Evolutionary conservation across 2,113 vertebrate species (phyloP).

Genomic region (Cephalopterus ornatus): DNA sequence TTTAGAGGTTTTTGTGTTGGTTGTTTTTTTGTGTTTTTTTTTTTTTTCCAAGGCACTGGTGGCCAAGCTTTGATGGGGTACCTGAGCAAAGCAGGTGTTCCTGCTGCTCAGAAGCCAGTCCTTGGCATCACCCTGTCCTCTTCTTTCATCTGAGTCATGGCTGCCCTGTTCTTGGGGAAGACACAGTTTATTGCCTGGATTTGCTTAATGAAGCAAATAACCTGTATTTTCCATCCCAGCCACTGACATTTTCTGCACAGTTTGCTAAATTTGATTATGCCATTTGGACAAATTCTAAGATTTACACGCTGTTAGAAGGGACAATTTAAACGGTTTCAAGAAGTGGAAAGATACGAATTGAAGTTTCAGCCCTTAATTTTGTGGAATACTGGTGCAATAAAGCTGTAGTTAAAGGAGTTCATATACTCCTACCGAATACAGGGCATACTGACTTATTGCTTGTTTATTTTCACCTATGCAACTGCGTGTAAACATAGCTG

Average conservation of each 20-base stretch:
- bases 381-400: neutral
- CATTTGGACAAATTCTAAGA: neutral
- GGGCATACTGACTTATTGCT: neutral
- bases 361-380: neutral
- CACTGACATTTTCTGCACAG: neutral
- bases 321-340: neutral
- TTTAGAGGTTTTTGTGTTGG: neutral
- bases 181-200: neutral
- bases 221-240: neutral
- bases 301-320: neutral
- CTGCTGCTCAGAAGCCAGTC: neutral
- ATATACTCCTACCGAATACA: neutral
- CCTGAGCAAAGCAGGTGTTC: neutral
- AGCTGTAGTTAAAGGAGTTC: neutral
- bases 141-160: fast-evolving
- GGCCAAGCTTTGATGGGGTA: neutral
- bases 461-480: neutral
- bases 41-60: neutral
- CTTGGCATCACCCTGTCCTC: neutral
- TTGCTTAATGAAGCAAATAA: neutral
- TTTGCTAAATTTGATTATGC: neutral
- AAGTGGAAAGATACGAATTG: neutral
- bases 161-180: neutral
- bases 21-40: neutral
- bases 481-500: neutral